These are phyloP conservation scores for Haemorhous mexicanus DNA, from an alignment of 2,113 vertebrate genomes.

Conservation along the genomic window DNA sequence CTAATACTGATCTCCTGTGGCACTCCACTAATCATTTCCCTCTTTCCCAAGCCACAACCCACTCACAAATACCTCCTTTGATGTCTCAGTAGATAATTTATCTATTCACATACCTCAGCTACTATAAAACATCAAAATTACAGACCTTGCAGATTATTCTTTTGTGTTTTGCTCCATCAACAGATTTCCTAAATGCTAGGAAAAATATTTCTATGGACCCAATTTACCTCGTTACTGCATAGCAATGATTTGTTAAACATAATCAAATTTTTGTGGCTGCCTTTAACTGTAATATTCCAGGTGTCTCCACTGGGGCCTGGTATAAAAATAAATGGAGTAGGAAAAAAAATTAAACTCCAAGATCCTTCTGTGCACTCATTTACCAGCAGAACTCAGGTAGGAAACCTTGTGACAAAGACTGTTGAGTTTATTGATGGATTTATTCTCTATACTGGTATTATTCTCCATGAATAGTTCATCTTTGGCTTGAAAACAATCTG, in stretches of 20 bases:
- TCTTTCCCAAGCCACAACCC: constrained; percentile 43
- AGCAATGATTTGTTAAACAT: constrained; percentile 39
- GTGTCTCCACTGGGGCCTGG: neutral
- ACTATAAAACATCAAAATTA: constrained; percentile 42
- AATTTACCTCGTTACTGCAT: constrained; percentile 37
- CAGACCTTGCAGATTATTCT: constrained; percentile 50
- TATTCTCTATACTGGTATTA: neutral
- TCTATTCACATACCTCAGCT: constrained; percentile 51
- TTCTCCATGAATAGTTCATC: neutral
- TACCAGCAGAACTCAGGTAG: neutral
- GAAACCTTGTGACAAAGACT: neutral
- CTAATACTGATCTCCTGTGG: constrained; percentile 26
- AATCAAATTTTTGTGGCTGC: constrained; percentile 50
- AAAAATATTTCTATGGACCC: constrained; percentile 17
- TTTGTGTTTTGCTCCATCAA: constrained; percentile 54
- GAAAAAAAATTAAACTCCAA: neutral
- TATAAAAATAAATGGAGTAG: constrained; percentile 31
- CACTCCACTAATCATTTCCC: constrained; percentile 50
- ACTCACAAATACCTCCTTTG: constrained; percentile 53
- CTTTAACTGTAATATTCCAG: constrained; percentile 36
- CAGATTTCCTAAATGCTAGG: constrained; percentile 38
- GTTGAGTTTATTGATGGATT: neutral
- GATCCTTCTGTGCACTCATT: neutral
- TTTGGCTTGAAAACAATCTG: neutral
- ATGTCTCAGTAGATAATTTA: constrained; percentile 52